Base-by-base conservation (phyloP, 2,113 vertebrate genomes). In the Albula glossodonta region DNA sequence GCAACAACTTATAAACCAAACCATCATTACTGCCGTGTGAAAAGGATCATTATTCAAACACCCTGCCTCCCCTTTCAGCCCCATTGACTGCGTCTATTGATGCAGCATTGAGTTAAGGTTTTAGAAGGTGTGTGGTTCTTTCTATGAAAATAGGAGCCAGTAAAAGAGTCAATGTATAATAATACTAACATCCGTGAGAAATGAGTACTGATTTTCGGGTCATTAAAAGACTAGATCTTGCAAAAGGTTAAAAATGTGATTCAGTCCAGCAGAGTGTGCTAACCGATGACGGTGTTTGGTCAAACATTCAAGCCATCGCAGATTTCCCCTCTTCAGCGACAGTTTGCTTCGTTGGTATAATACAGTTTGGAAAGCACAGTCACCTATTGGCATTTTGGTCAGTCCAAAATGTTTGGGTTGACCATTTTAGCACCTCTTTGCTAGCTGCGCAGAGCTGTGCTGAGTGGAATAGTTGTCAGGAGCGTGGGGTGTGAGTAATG, bases 401-500 rank as follows among this genome's bases (percentile, higher is more conserved):
- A 2, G 25, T n/a, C 70, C 6, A 10, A 74, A 10, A 22, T 7
- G n/a, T 74, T 74, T 25, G 70, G n/a, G 22, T 74, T 74, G 2
- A 0, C 70, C 31, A n/a, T 8, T 31, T 74, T 15, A 82, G 25
- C 41, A 48, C 31, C 31, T 41, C 31, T 51, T 50, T 80, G 78
- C 10, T 15, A 53, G 60, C 6, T 53, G 41, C 19, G 84, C 50
- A 53, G 48, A 60, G 57, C 3, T 66, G 19, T 7, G 22, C 15
- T 66, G 89, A 84, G 85, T 81, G 9, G 78, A 90, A 85, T 81
- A 89, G 87, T 90, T 19, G 90, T 91, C 88, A 89, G 91, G 90
- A 89, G 90, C 89, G 88, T 92, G 91, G 86, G 89, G 90, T 94
- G 91, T 93, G 91, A 94, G 90, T 90, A 92, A 93, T 92, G 91